Conservation (phyloP, 1,140 invertebrate genomes). For the Hyposmocoma kahamanoa region DNA sequence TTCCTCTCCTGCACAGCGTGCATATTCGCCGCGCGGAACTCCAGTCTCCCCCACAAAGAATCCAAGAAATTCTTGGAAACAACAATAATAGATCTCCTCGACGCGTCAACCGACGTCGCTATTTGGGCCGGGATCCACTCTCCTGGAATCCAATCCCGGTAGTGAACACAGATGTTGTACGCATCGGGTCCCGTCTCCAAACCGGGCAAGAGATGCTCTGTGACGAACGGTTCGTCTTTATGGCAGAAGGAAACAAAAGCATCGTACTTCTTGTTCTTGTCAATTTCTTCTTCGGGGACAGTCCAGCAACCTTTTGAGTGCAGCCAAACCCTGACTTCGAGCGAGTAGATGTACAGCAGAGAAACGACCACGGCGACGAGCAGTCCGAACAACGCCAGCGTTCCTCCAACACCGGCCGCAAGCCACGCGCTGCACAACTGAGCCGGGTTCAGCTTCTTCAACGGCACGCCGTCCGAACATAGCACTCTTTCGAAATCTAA, state of each 20-base stretch:
- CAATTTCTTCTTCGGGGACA: neutral
- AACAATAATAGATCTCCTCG: constrained; percentile 85
- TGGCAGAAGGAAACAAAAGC: constrained; percentile 90
- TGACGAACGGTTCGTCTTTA: constrained; percentile 82
- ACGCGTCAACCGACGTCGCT: constrained; percentile 82
- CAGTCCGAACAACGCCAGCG: neutral
- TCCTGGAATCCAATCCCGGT: constrained; percentile 84
- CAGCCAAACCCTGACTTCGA: constrained; percentile 1
- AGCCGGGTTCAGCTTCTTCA: neutral
- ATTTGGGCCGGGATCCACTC: constrained; percentile 86
- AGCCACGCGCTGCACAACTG: neutral
- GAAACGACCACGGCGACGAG: neutral
- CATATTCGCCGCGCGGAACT: constrained; percentile 85
- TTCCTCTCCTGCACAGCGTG: constrained; percentile 83
- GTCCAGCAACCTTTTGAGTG: neutral
- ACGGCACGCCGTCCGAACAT: constrained; percentile 5
- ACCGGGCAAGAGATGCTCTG: constrained; percentile 67
- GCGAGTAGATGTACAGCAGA: neutral
- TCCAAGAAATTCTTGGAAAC: constrained; percentile 86
- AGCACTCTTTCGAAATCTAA: constrained; percentile 4
- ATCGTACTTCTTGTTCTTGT: constrained; percentile 78
- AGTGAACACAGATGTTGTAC: constrained; percentile 84
- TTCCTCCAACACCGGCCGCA: neutral
- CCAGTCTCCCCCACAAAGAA: constrained; percentile 88
- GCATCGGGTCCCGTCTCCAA: constrained; percentile 76